A percentile compares a stretch with the other conserved stretches of the same genome.
Evolutionary conservation across 2,888 invertebrate species (phyloP).

Genomic region (Pyrrhosoma nymphula): DNA sequence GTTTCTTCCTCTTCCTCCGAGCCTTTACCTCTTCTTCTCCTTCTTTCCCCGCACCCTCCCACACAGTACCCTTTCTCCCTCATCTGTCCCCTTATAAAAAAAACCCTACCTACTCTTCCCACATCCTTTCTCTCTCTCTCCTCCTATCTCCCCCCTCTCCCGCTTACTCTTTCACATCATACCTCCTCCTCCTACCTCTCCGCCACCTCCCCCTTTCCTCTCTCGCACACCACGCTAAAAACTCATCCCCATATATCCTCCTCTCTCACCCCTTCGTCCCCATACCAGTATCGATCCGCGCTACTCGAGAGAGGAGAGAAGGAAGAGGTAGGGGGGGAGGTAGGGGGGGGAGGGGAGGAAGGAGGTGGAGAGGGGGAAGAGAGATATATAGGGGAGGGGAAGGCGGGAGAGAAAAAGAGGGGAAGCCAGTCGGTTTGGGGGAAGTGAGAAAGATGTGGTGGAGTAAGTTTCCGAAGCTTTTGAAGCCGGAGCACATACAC

Average conservation of each 20-base stretch:
- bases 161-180: slow-evolving; percentile 57
- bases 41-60: slow-evolving; percentile 29
- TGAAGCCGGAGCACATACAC: neutral
- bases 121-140: slow-evolving; percentile 64
- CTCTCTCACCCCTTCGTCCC: slow-evolving; percentile 52
- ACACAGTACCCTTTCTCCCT: slow-evolving; percentile 39
- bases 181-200: slow-evolving; percentile 65
- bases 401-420: neutral
- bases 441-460: neutral
- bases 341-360: neutral
- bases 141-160: slow-evolving; percentile 58
- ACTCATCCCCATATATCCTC: too few species aligned
- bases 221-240: too few species aligned
- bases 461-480: neutral
- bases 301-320: neutral
- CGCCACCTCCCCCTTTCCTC: too few species aligned
- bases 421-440: neutral
- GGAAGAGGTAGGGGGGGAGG: neutral
- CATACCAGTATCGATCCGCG: too few species aligned
- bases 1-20: slow-evolving; percentile 72
- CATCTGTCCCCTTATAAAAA: too few species aligned
- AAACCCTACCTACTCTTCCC: slow-evolving; percentile 22
- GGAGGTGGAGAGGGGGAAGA: neutral
- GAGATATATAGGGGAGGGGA: neutral
- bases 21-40: slow-evolving; percentile 71